These are phyloP conservation scores for Hystrix brachyura DNA, from an alignment of 2,113 vertebrate species.

Conservation along the genomic window DNA sequence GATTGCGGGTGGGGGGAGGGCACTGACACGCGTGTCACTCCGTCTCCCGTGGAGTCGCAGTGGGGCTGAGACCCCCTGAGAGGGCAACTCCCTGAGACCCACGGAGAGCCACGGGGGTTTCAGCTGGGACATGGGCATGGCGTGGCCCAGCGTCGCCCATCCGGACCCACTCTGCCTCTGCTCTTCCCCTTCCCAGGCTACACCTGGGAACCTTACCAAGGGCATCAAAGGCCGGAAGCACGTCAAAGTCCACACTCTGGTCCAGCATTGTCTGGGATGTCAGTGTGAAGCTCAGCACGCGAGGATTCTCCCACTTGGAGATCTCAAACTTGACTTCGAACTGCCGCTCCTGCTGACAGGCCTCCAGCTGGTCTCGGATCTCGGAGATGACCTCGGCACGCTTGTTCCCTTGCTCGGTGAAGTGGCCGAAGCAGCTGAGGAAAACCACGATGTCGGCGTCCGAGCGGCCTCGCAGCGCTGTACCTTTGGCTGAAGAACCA, in stretches of 20 bases:
- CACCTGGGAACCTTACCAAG: conserved; percentile 50
- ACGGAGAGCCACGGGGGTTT: background rate
- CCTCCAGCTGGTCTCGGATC: conserved; percentile 64
- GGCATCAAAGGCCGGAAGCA: conserved; percentile 79
- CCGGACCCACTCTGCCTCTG: background rate
- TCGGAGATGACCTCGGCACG: conserved; percentile 7
- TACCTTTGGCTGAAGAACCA: conserved; percentile 80
- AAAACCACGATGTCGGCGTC: conserved; percentile 78
- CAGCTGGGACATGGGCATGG: background rate
- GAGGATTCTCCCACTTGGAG: conserved; percentile 59
- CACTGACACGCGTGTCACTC: background rate
- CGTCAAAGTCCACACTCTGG: conserved; percentile 74
- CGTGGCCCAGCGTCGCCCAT: background rate
- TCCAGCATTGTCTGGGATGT: background rate
- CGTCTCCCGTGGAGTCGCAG: rapidly evolving
- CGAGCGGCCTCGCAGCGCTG: conserved; percentile 16
- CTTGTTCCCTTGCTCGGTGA: background rate
- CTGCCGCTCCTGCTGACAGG: background rate
- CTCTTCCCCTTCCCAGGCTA: rapidly evolving
- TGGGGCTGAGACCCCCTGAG: background rate
- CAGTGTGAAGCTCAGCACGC: conserved; percentile 73
- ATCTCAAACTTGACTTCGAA: conserved; percentile 64
- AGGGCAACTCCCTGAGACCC: background rate
- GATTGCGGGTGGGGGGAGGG: rapidly evolving
- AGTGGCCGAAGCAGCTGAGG: conserved; percentile 61